Conservation (phyloP, 2,888 invertebrate genomes). For the Gastrophysa polygoni region DNA sequence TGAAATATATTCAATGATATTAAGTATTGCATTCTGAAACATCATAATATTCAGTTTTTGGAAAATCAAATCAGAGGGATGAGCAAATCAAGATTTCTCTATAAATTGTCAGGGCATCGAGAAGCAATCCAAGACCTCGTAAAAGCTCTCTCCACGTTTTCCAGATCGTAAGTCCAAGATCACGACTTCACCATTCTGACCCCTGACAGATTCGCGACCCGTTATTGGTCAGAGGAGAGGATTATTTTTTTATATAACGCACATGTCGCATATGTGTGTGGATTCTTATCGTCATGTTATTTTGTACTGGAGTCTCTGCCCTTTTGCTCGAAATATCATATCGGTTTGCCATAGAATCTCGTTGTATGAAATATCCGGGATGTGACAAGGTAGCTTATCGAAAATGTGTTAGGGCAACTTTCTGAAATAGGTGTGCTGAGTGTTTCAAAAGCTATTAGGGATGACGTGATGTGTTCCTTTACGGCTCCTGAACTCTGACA, state of each 20-base stretch:
- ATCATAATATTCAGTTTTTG: no score
- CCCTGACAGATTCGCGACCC: conserved; percentile 41
- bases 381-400: neutral
- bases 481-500: conserved; percentile 28
- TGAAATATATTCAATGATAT: no score
- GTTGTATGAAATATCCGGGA: neutral
- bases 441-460: neutral
- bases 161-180: neutral
- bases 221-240: conserved; percentile 55
- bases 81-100: no score
- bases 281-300: conserved; percentile 45
- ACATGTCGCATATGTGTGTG: conserved; percentile 50
- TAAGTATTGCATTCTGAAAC: no score
- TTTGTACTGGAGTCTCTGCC: conserved; percentile 24
- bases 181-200: neutral
- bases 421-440: neutral
- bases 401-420: neutral
- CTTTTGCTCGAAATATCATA: no score
- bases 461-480: neutral
- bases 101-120: no score
- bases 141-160: neutral
- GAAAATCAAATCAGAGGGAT: no score
- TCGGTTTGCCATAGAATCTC: neutral
- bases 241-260: conserved; percentile 54
- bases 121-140: neutral